Base-by-base conservation (phyloP, 2,113 vertebrate genomes). In the Eolophus roseicapilla region DNA sequence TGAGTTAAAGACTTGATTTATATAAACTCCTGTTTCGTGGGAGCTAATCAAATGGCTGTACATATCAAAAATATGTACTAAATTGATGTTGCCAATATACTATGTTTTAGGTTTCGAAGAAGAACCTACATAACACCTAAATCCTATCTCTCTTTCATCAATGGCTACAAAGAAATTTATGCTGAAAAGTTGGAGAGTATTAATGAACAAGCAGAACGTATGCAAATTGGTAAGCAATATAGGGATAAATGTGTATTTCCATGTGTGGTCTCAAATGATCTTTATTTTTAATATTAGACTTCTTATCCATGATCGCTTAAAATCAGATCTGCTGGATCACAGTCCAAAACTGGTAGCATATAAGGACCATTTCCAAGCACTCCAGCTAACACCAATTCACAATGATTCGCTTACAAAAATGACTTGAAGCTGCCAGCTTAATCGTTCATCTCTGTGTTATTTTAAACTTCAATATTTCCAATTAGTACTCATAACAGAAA, bases 161-260 rank as follows among this genome's bases (percentile, higher is more conserved):
- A 97, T 64, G 97, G 98, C 75, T 98, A 98, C 90, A 98, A 98
- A 94, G 97, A 97, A 82, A 97, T 99, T 81, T 99, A 99, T 79
- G 8, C 94, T 37, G 98, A 99, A 74, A 99, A 99, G 79, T 79
- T 98, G 92, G 39, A 93, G 13, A 97, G 68, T 44, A 98, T 99
- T 69, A 98, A 98, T 78, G 98, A 98, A 15, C 98, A 99, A 84
- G 98, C 98, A 33, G 98, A 99, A 74, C 98, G 98, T 63, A 99
- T 99, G 98, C 98, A 98, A 91, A 97, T 98, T 73, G 99, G 99
- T 99, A 98, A 98, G 98, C 62, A 63, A 44, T 76, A 33, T 28
- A 41, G 27, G 11, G 25, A 43, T 64, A 73, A 86, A 43, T 2
- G 5, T 76, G 3, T 44, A 46, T 88, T 62, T 74, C 28, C n/a